phyloP scores from a whole-genome alignment of 2,113 vertebrate genomes.

The Thryonomys swinderianus region DNA sequence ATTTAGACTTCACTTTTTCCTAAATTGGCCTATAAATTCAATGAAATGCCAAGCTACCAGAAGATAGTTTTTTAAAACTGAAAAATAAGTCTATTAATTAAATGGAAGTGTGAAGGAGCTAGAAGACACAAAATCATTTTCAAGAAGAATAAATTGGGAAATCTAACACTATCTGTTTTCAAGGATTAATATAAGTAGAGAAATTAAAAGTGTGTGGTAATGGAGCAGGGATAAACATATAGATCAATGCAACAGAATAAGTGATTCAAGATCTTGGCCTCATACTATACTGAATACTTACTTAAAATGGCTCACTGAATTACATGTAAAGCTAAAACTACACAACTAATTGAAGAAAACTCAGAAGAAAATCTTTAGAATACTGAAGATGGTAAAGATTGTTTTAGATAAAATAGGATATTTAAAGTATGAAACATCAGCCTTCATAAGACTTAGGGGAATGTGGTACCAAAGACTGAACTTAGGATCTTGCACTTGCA shows the following conservation, averaged over 20 bases:
- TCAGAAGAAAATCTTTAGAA: background rate
- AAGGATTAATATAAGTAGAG: background rate
- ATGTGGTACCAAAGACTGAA: too few relatives aligned
- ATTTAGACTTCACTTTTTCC: background rate
- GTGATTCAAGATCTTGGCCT: background rate
- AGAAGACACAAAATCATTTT: background rate
- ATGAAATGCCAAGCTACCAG: background rate
- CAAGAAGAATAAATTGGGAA: background rate
- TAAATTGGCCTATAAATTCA: background rate
- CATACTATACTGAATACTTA: background rate
- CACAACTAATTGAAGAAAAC: background rate
- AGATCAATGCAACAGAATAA: slow-evolving; percentile 1
- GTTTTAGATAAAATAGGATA: background rate
- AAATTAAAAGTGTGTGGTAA: background rate
- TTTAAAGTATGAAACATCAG: background rate
- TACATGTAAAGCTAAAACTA: background rate
- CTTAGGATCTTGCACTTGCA: too few relatives aligned
- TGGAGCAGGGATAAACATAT: background rate
- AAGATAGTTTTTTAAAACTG: background rate
- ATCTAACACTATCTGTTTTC: background rate
- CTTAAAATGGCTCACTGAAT: background rate
- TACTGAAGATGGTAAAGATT: background rate
- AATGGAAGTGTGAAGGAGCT: background rate
- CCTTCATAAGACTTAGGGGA: background rate
- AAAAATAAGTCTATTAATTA: background rate